Conservation (phyloP, 2,888 invertebrate species). For the Morinoia aosen region DNA sequence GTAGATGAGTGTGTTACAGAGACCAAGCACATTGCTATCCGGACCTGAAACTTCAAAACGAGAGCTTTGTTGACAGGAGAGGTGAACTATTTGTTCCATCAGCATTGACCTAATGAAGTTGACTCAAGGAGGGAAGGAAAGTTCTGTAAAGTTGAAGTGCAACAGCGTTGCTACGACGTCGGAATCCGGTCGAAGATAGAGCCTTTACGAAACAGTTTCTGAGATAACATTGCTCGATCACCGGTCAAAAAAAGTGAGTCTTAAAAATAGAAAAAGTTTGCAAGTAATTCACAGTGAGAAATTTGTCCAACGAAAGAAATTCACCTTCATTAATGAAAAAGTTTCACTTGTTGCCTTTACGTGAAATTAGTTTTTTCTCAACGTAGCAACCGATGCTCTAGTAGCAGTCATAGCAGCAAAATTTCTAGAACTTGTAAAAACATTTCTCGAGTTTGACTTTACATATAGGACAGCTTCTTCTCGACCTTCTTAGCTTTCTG, state of each 20-base stretch:
- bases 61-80: not conserved
- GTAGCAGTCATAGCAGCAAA: not conserved
- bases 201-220: not conserved
- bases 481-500: no score
- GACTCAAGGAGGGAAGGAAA: not conserved
- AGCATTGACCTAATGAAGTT: not conserved
- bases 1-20: not conserved
- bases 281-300: not conserved
- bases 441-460: no score
- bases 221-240: not conserved
- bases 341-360: not conserved
- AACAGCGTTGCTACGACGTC: not conserved
- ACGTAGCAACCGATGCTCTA: not conserved
- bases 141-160: not conserved
- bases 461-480: no score
- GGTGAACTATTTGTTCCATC: not conserved
- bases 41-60: not conserved
- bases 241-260: not conserved
- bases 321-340: not conserved
- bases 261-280: not conserved
- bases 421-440: not conserved
- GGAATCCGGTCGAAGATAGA: not conserved
- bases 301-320: not conserved
- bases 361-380: not conserved
- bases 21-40: not conserved